Percentiles rank a stretch among this genome's conserved stretches.
These are phyloP conservation scores for Dryocosmus kuriphilus DNA, from an alignment of 2,888 invertebrate genomes.

Conservation along the genomic window DNA sequence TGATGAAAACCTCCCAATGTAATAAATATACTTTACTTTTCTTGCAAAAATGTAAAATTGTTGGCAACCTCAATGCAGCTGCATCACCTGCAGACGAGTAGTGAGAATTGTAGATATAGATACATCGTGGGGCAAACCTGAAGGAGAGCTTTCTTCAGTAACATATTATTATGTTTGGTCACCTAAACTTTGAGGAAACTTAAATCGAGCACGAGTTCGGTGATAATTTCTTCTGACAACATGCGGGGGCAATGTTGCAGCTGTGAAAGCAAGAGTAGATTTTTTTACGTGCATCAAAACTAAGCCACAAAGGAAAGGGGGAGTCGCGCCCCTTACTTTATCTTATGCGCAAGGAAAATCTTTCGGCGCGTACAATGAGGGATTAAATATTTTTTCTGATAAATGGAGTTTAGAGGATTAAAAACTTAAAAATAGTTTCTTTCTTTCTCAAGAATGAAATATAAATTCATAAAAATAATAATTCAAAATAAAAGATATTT, in stretches of 20 bases:
- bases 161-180: constrained; percentile 28
- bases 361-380: neutral
- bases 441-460: neutral
- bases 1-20: neutral
- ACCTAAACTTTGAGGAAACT: constrained; percentile 27
- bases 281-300: constrained; percentile 33
- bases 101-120: constrained; percentile 19
- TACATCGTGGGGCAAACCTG: constrained; percentile 9
- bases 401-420: neutral
- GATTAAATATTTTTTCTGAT: neutral
- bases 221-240: constrained; percentile 40
- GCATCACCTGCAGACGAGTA: constrained; percentile 17
- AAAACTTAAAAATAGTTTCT: neutral
- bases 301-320: constrained; percentile 14
- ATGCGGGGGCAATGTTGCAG: constrained; percentile 33
- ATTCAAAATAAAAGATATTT: no score
- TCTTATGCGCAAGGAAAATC: neutral
- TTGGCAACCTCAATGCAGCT: constrained; percentile 18
- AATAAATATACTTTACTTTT: neutral
- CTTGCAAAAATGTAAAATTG: neutral
- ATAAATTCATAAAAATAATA: neutral
- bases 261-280: constrained; percentile 28
- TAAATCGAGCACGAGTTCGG: constrained; percentile 38
- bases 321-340: constrained; percentile 10
- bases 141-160: constrained; percentile 26